Evolutionary conservation across 92 coral and sea anemone genomes (phyloP).

Genomic region (Porites divaricata): DNA sequence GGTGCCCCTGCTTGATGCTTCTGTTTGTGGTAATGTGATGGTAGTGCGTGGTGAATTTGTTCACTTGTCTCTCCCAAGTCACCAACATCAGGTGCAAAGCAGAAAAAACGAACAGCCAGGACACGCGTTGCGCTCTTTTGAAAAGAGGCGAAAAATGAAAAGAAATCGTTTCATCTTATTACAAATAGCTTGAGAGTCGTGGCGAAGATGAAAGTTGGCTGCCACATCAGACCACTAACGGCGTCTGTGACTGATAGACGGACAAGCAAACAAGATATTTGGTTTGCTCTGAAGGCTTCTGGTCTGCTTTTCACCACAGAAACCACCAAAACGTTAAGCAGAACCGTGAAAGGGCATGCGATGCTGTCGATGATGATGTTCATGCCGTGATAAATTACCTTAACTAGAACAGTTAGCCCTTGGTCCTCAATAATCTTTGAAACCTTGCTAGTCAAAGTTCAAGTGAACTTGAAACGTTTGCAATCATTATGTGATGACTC

Average conservation of each 20-base stretch:
- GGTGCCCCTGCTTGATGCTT: too few relatives aligned
- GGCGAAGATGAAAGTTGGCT: background rate
- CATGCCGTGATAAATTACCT: background rate
- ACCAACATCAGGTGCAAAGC: constrained; percentile 5
- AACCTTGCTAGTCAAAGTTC: background rate
- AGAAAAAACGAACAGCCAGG: background rate
- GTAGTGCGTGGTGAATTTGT: background rate
- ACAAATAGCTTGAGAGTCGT: background rate
- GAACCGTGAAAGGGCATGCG: background rate
- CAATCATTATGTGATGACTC: too few relatives aligned
- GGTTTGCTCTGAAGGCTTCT: background rate
- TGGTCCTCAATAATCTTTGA: background rate
- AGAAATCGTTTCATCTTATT: too few relatives aligned
- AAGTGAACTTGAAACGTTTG: background rate
- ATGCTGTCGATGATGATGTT: background rate
- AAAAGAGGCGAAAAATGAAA: background rate
- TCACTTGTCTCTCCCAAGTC: constrained; percentile 8
- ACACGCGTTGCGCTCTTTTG: background rate
- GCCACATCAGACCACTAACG: background rate
- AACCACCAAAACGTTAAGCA: constrained; percentile 3
- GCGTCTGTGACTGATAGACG: background rate
- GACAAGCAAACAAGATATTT: background rate
- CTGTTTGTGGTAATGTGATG: background rate
- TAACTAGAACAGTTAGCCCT: background rate
- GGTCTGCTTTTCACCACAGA: background rate